Evolutionary conservation across 2,797 vertebrate genomes (phyloP).

Genomic region (Euthynnus affinis): DNA sequence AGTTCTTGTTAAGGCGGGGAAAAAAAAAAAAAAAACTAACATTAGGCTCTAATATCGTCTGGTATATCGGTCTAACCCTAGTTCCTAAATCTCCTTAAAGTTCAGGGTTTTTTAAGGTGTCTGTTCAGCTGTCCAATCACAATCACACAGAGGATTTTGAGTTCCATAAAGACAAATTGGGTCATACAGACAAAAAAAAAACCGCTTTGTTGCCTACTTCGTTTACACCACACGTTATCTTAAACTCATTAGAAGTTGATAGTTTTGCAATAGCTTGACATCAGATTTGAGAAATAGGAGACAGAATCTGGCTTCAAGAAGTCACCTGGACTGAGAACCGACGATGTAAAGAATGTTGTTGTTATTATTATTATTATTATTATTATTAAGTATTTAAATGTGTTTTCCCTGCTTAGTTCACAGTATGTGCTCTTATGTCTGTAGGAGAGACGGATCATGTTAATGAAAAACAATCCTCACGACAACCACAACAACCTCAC

Average conservation of each 20-base stretch:
- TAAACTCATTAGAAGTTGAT: not conserved
- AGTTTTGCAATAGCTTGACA: not conserved
- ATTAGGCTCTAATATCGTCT: constrained; percentile 4
- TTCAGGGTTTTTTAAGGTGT: constrained; percentile 39
- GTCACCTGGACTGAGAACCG: constrained; percentile 3
- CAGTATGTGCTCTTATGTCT: constrained; percentile 14
- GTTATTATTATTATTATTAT: not conserved
- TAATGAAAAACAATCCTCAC: constrained; percentile 30
- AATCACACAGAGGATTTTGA: constrained; percentile 19
- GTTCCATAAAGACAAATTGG: not conserved
- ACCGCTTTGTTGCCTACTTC: not conserved
- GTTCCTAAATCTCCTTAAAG: constrained; percentile 14
- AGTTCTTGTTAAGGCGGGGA: not conserved
- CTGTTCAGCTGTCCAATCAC: constrained; percentile 43
- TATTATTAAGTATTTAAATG: not conserved
- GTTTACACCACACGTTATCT: not conserved
- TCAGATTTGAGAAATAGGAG: not conserved
- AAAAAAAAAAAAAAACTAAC: not conserved
- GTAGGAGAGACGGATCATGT: constrained; percentile 11
- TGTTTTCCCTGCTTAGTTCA: constrained; percentile 3
- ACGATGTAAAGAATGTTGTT: constrained; percentile 45
- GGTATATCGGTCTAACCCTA: constrained; percentile 46
- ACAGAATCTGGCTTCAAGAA: not conserved
- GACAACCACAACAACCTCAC: constrained; percentile 70
- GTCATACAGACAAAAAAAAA: constrained; percentile 21